Evolutionary conservation across 2,113 vertebrate species (phyloP).

Genomic region (Rhea americana): DNA sequence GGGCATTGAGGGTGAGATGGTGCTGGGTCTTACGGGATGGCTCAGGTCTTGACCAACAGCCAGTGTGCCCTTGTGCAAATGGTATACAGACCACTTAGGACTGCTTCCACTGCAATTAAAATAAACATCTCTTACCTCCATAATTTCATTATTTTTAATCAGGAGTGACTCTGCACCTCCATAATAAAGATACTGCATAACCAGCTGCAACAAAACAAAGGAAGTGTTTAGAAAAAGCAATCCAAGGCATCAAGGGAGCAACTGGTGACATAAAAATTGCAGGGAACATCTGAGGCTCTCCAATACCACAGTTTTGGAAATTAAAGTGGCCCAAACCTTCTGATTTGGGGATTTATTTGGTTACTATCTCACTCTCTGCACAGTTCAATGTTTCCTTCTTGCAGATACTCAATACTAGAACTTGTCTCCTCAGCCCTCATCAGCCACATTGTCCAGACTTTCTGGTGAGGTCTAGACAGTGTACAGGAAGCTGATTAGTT

Average conservation of each 20-base stretch:
- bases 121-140: conserved; percentile 86
- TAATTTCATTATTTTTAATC: conserved; percentile 94
- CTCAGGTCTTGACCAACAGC: not conserved
- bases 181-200: conserved; percentile 98
- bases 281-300: not conserved
- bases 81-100: not conserved
- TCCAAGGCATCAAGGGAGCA: not conserved
- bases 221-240: not conserved
- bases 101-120: not conserved
- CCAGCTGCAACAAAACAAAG: conserved; percentile 82
- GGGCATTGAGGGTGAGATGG: not conserved
- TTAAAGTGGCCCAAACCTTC: not conserved
- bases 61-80: accelerated
- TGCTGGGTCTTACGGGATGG: not conserved
- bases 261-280: not conserved
- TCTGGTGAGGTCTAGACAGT: not conserved
- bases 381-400: not conserved
- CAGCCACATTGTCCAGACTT: not conserved
- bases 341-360: not conserved
- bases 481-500: not conserved
- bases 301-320: not conserved
- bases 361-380: not conserved
- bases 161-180: conserved; percentile 94
- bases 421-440: not conserved
- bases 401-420: not conserved